phyloP scores from a whole-genome alignment of 2,113 vertebrate genomes.

The Polypterus senegalus region DNA sequence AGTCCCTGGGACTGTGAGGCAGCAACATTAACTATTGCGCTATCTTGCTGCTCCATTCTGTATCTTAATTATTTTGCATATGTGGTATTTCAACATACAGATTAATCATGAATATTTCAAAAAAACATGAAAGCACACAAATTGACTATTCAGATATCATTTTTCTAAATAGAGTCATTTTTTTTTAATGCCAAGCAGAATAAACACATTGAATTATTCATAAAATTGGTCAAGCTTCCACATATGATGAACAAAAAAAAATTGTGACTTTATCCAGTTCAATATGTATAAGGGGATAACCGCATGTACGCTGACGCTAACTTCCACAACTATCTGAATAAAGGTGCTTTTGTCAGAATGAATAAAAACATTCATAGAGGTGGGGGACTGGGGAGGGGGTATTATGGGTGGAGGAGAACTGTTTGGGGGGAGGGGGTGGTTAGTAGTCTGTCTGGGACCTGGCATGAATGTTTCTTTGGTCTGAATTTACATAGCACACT shows the following conservation, averaged over 20 bases:
- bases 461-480: slow-evolving; percentile 82
- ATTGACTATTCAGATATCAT: neutral
- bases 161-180: neutral
- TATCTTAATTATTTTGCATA: no score
- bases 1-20: no score
- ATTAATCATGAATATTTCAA: no score
- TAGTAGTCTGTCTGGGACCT: slow-evolving; percentile 48
- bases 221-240: slow-evolving; percentile 1
- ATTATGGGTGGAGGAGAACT: slow-evolving; percentile 21
- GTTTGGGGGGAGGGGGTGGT: slow-evolving; percentile 31
- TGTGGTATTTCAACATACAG: no score
- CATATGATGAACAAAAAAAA: slow-evolving; percentile 9
- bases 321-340: slow-evolving; percentile 55
- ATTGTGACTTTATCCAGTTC: slow-evolving; percentile 30
- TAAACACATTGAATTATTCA: neutral
- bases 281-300: slow-evolving; percentile 34
- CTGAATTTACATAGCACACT: slow-evolving; percentile 59
- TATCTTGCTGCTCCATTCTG: no score
- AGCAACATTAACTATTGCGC: no score
- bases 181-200: neutral
- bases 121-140: no score
- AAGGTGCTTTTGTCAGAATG: slow-evolving; percentile 88
- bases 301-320: slow-evolving; percentile 9
- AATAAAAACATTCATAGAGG: slow-evolving; percentile 21
- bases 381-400: slow-evolving; percentile 26